A percentile compares a stretch with the other conserved stretches of the same genome.
phyloP scores from a whole-genome alignment of 2,888 invertebrate genomes.

The Megaustenia siamemsis region DNA sequence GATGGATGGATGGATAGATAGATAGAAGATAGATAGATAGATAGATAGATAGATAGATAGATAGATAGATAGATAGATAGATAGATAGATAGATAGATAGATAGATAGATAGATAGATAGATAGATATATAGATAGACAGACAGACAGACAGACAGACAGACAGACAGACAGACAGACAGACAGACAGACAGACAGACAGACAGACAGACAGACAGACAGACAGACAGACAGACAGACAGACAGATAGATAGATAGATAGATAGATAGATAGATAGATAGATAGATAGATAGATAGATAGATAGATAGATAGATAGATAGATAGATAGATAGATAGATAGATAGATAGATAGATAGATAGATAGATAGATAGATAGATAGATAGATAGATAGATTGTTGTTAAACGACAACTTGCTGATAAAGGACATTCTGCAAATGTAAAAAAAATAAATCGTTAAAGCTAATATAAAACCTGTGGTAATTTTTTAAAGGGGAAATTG shows the following conservation, averaged over 20 bases:
- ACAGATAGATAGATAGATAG: not conserved
- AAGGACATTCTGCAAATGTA: too few relatives aligned
- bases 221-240: constrained; percentile 28
- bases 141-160: not conserved
- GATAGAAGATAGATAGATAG: not conserved
- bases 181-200: not conserved
- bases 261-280: not conserved
- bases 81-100: not conserved
- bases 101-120: too few relatives aligned
- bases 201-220: not conserved
- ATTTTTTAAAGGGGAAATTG: too few relatives aligned
- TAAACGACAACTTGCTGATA: too few relatives aligned
- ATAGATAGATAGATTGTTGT: not conserved
- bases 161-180: not conserved
- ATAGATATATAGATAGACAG: not conserved
- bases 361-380: not conserved
- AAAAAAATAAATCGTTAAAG: too few relatives aligned
- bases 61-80: constrained; percentile 17
- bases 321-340: not conserved
- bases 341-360: not conserved
- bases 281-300: not conserved
- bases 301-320: not conserved
- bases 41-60: not conserved
- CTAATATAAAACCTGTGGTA: too few relatives aligned
- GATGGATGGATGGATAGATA: not conserved